Evolutionary conservation across 2,888 invertebrate species (phyloP).

Genomic region (Elysia crispata): DNA sequence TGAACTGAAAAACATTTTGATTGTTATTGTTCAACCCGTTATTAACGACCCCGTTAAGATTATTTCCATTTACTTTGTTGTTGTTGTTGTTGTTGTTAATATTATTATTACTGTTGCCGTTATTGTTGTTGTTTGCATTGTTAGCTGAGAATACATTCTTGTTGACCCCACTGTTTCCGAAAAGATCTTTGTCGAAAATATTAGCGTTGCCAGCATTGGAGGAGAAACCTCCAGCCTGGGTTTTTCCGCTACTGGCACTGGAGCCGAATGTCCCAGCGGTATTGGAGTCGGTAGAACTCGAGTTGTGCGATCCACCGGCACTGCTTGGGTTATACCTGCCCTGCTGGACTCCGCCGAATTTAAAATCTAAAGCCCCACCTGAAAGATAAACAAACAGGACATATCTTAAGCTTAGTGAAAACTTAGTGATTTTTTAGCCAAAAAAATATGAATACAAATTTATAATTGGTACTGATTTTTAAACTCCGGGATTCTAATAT

Average conservation of each 20-base stretch:
- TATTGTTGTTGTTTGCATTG: conserved; percentile 12
- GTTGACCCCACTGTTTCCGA: conserved; percentile 12
- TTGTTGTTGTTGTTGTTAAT: background rate
- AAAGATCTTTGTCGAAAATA: conserved; percentile 25
- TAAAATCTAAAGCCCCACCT: conserved; percentile 30
- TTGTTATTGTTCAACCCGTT: background rate
- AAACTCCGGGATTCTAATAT: no score
- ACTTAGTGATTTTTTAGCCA: no score
- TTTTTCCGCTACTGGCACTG: background rate
- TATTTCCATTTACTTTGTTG: background rate
- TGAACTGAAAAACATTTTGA: conserved; percentile 27
- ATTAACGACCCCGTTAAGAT: background rate
- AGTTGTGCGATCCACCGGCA: no score
- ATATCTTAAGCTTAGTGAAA: no score
- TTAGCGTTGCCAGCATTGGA: conserved; percentile 11
- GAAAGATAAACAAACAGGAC: background rate
- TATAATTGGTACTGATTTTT: no score
- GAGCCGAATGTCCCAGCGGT: background rate
- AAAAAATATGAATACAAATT: no score
- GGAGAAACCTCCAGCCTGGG: background rate
- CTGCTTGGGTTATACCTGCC: background rate
- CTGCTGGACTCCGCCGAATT: background rate
- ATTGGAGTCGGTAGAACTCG: no score
- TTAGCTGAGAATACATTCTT: conserved; percentile 15
- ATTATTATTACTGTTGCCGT: background rate